Evolutionary conservation across 2,797 vertebrate species (phyloP), one percentile per base, ranked within the genome.

Genomic region (Linurgus olivaceus): DNA sequence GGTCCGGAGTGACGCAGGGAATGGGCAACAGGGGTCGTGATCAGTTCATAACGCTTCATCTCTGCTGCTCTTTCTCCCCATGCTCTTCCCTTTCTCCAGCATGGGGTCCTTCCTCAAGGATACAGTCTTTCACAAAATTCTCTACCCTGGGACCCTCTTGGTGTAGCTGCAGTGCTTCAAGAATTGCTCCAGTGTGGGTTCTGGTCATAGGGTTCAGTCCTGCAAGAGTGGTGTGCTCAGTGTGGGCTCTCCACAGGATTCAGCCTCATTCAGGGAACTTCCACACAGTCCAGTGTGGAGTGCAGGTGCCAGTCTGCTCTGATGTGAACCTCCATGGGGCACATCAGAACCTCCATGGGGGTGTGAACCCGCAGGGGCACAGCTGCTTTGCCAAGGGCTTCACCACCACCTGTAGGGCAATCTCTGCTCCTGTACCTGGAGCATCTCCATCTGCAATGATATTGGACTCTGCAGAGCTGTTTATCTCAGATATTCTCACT

Each of bases 11-110:
- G 2, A 23, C 0, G 1, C 14, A 33, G n/a, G 44, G 24, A 18
- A 10, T 11, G 6, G 37, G 11, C 4, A 44, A 16, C 6, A 23
- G 37, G 14, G 12, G 1, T 23, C 0, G 0, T 38, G 50, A 11
- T 44, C n/a, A 31, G 37, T 29, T 76, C 14, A 5, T 63, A 11
- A 63, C 3, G 2, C 20, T 33, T 63, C 10, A 21, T 45, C 10
- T 18, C 78, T 57, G 44, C 37, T 82, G 20, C 20, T 76, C 29
- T 35, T 63, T 57, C 20, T 59, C 15, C 61, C 33, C 5, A 0
- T 35, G 38, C 10, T 40, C 38, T 58, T 72, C 25, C 13, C 20
- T 33, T 26, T 47, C 17, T 57, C 37, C n/a, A 31, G 12, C 14
- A 63, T 4, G 25, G 5, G 7, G 8, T 29, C 19, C 8, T 3